phyloP scores from a whole-genome alignment of 2,888 invertebrate species.

The Tridacna gigas region DNA sequence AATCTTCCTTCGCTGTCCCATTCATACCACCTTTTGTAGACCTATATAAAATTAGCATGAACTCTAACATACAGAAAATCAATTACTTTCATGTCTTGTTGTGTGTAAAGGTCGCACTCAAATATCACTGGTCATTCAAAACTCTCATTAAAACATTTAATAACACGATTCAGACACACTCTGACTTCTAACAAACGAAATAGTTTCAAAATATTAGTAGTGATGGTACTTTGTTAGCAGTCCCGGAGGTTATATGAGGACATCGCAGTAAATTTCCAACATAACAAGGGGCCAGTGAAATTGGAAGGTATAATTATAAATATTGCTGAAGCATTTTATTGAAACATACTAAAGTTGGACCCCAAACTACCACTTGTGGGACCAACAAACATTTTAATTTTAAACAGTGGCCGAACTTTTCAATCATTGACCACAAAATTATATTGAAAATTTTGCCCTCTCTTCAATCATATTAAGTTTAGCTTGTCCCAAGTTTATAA shows the following conservation, averaged over 20 bases:
- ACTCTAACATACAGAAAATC: background rate
- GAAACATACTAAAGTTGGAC: background rate
- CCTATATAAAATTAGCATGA: background rate
- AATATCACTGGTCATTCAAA: slow-evolving; percentile 14
- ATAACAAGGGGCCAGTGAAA: slow-evolving; percentile 21
- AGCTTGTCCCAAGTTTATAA: too few relatives aligned
- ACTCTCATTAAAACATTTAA: slow-evolving; percentile 29
- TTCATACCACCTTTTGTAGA: background rate
- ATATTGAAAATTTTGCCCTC: too few relatives aligned
- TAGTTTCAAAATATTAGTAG: slow-evolving; percentile 13
- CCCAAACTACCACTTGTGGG: background rate
- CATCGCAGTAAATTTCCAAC: slow-evolving; percentile 7
- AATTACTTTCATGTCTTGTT: background rate
- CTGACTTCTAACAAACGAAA: slow-evolving; percentile 4
- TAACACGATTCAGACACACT: slow-evolving; percentile 20
- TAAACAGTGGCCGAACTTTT: background rate
- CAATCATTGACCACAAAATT: slow-evolving; percentile 5
- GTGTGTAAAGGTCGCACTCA: background rate
- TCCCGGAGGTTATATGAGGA: slow-evolving; percentile 1
- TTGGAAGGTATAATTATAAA: slow-evolving; percentile 19
- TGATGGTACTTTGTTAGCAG: slow-evolving; percentile 21
- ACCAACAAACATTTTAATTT: background rate
- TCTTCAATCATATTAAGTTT: too few relatives aligned
- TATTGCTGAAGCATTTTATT: slow-evolving; percentile 17
- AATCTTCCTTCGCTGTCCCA: too few relatives aligned